Conservation (phyloP, 1,140 invertebrate species). For the Plectus sambesii region DNA sequence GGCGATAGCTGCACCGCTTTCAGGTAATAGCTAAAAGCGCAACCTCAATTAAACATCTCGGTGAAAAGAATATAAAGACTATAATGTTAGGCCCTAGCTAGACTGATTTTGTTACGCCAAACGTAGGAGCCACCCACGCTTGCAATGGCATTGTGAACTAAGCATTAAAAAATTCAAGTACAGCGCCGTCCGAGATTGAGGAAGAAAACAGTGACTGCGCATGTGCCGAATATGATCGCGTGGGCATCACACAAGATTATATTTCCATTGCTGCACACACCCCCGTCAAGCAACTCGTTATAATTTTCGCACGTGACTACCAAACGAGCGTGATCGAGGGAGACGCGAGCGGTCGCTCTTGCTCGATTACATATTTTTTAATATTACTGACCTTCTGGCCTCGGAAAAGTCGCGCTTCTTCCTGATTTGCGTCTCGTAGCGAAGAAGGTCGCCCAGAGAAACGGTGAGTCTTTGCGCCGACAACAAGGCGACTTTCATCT, state of each 20-base stretch:
- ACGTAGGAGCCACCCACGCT: background rate
- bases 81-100: no score
- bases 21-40: constrained; percentile 15
- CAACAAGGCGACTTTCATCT: constrained; percentile 12
- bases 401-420: constrained; percentile 17
- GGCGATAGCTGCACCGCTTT: constrained; percentile 17
- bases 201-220: no score
- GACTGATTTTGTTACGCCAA: background rate
- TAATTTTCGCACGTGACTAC: background rate
- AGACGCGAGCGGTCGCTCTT: background rate
- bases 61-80: no score
- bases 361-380: no score
- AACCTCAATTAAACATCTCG: no score
- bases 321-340: background rate
- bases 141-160: background rate
- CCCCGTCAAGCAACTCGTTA: background rate
- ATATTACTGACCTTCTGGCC: constrained; percentile 9
- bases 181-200: no score
- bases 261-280: background rate
- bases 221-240: no score
- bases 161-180: background rate
- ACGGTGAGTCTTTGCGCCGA: constrained; percentile 17
- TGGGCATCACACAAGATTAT: background rate
- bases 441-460: constrained; percentile 19
- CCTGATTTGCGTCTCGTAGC: constrained; percentile 13